phyloP scores from a whole-genome alignment of 2,888 invertebrate species.

The Electrophaes corylata region DNA sequence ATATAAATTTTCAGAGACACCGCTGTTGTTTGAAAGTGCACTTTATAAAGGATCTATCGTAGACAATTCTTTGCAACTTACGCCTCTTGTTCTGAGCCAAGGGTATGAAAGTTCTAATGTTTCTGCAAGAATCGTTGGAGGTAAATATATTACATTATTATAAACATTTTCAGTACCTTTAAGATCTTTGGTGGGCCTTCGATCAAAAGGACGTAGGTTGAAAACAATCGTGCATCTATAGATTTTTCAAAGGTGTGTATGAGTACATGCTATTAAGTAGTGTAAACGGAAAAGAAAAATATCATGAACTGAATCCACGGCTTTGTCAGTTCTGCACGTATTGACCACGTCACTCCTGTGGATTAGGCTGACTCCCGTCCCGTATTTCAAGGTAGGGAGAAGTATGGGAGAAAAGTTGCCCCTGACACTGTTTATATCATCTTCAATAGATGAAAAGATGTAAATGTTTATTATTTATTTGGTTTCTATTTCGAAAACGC shows the following conservation, averaged over 20 bases:
- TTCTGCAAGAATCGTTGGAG: slow-evolving; percentile 44
- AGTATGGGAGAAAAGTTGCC: neutral
- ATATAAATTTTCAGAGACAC: slow-evolving; percentile 57
- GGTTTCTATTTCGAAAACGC: slow-evolving; percentile 1
- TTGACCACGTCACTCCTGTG: no score
- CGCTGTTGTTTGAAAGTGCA: slow-evolving; percentile 55
- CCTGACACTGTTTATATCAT: neutral
- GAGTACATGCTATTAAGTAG: no score
- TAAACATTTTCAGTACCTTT: no score
- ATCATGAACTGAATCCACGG: no score
- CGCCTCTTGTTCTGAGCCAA: slow-evolving; percentile 52
- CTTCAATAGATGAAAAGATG: neutral
- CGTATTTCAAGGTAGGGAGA: no score
- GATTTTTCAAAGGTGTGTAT: no score
- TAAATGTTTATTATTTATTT: neutral
- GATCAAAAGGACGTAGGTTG: no score
- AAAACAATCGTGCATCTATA: no score
- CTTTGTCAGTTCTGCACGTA: no score
- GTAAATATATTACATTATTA: slow-evolving; percentile 42
- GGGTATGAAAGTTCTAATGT: slow-evolving; percentile 53
- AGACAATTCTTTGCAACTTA: slow-evolving; percentile 50
- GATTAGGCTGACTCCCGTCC: no score
- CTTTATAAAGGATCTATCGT: slow-evolving; percentile 59
- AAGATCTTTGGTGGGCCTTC: no score
- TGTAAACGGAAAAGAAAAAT: no score